phyloP scores from a whole-genome alignment of 2,797 vertebrate species.

The Falco novaeseelandiae region DNA sequence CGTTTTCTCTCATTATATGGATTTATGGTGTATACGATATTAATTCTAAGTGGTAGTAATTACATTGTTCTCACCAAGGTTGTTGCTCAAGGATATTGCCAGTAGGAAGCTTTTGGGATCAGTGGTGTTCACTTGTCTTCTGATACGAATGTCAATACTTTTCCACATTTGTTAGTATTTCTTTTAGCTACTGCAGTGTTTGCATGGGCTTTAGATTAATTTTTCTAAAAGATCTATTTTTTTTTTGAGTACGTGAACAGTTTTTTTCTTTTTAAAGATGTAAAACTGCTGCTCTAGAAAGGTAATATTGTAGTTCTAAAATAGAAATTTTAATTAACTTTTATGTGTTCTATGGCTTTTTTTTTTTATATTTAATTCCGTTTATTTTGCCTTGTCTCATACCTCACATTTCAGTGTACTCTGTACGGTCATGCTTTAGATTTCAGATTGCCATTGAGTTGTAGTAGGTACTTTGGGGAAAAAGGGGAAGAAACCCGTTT shows the following conservation, averaged over 20 bases:
- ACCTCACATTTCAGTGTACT: background rate
- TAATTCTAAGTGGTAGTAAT: background rate
- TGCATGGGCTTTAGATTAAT: background rate
- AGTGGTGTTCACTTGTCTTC: background rate
- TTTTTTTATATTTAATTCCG: background rate
- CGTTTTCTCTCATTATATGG: background rate
- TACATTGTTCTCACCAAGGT: background rate
- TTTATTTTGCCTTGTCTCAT: background rate
- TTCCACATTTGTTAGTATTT: background rate
- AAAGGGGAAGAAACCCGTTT: background rate
- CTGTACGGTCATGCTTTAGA: background rate
- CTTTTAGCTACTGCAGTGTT: background rate
- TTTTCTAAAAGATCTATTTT: background rate
- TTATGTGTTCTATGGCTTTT: background rate
- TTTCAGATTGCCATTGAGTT: background rate
- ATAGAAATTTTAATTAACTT: background rate
- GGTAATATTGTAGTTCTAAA: background rate
- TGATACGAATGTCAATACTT: background rate
- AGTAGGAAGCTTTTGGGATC: background rate
- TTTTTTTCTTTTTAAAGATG: background rate
- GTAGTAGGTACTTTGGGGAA: background rate
- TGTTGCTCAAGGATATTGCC: background rate
- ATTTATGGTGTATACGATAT: background rate
- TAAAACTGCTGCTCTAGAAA: background rate
- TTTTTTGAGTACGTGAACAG: background rate